phyloP scores from a whole-genome alignment of 2,113 vertebrate species.

The Meriones unguiculatus region DNA sequence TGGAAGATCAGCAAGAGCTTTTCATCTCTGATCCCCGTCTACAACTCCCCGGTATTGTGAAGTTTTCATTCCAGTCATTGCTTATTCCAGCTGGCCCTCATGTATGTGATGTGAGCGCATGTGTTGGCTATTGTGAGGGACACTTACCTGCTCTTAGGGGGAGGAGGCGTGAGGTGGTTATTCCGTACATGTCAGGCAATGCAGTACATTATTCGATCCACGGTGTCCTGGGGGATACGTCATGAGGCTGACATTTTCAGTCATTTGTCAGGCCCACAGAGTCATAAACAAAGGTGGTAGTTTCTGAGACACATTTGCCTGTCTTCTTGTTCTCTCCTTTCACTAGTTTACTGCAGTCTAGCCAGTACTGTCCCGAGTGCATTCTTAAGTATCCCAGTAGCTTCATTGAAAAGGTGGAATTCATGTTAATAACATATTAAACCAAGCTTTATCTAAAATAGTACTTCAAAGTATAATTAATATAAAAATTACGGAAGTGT shows the following conservation, averaged over 20 bases:
- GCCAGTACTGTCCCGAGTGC: background rate
- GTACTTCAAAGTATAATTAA: background rate
- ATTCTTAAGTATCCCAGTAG: background rate
- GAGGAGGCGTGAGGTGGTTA: background rate
- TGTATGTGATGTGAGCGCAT: background rate
- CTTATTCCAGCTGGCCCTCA: background rate
- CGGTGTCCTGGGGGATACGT: background rate
- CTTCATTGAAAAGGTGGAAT: slow-evolving; percentile 4
- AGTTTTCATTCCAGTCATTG: slow-evolving; percentile 8
- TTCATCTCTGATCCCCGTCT: background rate
- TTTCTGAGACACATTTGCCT: background rate
- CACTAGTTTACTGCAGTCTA: background rate
- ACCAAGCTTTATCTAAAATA: background rate
- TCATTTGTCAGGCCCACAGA: background rate
- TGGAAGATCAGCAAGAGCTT: background rate
- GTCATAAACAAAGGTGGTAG: background rate
- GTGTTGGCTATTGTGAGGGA: background rate
- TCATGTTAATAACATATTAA: slow-evolving; percentile 35
- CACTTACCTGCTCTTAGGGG: background rate
- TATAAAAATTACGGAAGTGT: slow-evolving; percentile 5
- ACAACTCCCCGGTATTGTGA: background rate
- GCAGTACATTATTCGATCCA: background rate
- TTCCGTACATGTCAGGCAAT: background rate
- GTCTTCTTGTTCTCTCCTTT: background rate
- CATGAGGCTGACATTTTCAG: background rate